phyloP scores from a whole-genome alignment of 2,113 vertebrate species.

The Rhinogobius similis region DNA sequence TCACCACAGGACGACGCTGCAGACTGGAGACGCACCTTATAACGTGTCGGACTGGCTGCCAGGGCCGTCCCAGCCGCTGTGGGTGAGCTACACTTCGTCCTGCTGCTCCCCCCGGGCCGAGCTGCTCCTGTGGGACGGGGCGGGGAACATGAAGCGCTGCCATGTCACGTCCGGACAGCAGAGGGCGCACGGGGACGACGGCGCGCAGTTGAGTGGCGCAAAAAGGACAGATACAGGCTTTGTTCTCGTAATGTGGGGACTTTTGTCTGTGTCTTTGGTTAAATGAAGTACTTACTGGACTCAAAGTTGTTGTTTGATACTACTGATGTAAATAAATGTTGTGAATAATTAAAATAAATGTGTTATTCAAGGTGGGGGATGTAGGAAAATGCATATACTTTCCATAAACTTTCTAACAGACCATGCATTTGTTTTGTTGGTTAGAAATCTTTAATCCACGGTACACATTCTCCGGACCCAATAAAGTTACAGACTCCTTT shows the following conservation, averaged over 20 bases:
- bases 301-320: not conserved
- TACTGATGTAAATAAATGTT: slow-evolving; percentile 1
- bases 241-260: slow-evolving; percentile 19
- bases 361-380: no score
- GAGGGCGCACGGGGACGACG: slow-evolving; percentile 43
- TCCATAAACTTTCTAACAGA: no score
- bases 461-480: no score
- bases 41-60: slow-evolving; percentile 63
- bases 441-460: no score
- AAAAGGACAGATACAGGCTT: not conserved
- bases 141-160: slow-evolving; percentile 69
- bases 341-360: not conserved
- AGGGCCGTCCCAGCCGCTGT: slow-evolving; percentile 53
- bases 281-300: not conserved
- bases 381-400: no score
- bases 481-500: no score
- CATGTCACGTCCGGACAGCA: slow-evolving; percentile 61
- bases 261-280: slow-evolving; percentile 34
- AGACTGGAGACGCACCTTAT: slow-evolving; percentile 56
- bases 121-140: slow-evolving; percentile 67
- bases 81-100: slow-evolving; percentile 68
- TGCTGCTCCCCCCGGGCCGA: slow-evolving; percentile 73
- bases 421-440: no score
- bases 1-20: slow-evolving; percentile 38
- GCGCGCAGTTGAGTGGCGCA: slow-evolving; percentile 27